Evolutionary conservation across 1,140 invertebrate species (phyloP), one percentile per base, ranked within the genome.

Genomic region (Akabosia matsudoensis): DNA sequence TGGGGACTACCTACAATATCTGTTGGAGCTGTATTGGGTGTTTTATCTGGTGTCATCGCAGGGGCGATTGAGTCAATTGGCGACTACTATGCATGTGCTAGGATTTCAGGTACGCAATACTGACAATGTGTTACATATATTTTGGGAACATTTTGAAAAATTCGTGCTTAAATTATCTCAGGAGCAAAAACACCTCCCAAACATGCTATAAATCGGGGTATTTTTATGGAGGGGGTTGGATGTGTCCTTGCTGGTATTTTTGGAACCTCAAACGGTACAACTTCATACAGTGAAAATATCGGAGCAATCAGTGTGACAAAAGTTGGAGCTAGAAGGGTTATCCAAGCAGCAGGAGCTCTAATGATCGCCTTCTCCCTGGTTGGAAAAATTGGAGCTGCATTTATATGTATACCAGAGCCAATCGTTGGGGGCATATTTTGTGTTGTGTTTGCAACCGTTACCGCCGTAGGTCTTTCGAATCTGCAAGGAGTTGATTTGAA

Each of bases 251-350:
- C 93, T 0, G 94, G 93, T 0, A 31, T 72, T 37, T 72, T 45
- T 24, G 37, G 37, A 1, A 91, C 88, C 83, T 92, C 91, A 2
- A 94, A 94, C 82, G 94, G 93, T 1, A 94, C 93, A 1, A 95
- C 94, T 76, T 95, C 93, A 0, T 95, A 93, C 82, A 91, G 91
- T 22, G 92, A 94, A 85, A 97, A 97, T 84, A 92, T 97, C 56
- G 94, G 93, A 2, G 93, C 93, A 14, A 95, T 97, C 76, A 93
- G 93, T 67, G 85, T 88, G 1, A 89, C 87, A 1, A 88, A 86
- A 83, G 92, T 95, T 56, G 93, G 92, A 0, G 93, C 92, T 56
- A 87, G 93, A n/a, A 87, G 92, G 76, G 93, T 96, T 4, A 92
- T 95, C 51, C 92, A 94, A 79, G 92, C 89, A 85, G 92, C 92